Conservation (phyloP, 2,797 vertebrate genomes). For the Oryzias dopingdopingensis region DNA sequence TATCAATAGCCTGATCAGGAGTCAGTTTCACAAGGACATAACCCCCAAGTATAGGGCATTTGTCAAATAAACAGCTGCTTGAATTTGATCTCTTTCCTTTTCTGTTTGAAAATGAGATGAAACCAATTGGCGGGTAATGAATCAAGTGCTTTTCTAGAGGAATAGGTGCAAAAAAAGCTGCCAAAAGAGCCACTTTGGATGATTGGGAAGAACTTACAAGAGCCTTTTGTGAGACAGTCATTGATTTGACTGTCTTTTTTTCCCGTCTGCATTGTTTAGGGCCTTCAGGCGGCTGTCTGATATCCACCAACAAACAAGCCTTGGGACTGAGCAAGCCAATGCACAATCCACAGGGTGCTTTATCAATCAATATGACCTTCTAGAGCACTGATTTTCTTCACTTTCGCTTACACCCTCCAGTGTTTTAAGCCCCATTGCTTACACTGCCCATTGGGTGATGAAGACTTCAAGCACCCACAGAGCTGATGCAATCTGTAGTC, state of each 20-base stretch:
- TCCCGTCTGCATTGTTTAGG: conserved; percentile 54
- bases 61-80: background rate
- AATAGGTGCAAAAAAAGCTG: conserved; percentile 33
- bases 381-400: conserved; percentile 32
- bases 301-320: conserved; percentile 65
- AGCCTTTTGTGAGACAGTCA: conserved; percentile 55
- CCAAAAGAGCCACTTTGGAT: conserved; percentile 55
- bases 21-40: no score
- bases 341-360: conserved; percentile 58
- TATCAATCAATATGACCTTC: conserved; percentile 77
- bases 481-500: conserved; percentile 51
- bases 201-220: conserved; percentile 56
- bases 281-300: conserved; percentile 59
- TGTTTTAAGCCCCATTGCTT: conserved; percentile 32
- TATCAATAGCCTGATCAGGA: no score
- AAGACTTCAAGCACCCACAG: conserved; percentile 43
- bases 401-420: conserved; percentile 41
- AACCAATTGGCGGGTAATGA: conserved; percentile 39
- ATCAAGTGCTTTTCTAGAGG: conserved; percentile 26
- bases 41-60: background rate
- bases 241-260: conserved; percentile 71
- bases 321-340: conserved; percentile 47
- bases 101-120: conserved; percentile 13
- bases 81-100: background rate
- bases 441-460: conserved; percentile 48